Percentiles rank a stretch among this genome's conserved stretches.
phyloP scores from a whole-genome alignment of 2,113 vertebrate species.

The Pagrus major region DNA sequence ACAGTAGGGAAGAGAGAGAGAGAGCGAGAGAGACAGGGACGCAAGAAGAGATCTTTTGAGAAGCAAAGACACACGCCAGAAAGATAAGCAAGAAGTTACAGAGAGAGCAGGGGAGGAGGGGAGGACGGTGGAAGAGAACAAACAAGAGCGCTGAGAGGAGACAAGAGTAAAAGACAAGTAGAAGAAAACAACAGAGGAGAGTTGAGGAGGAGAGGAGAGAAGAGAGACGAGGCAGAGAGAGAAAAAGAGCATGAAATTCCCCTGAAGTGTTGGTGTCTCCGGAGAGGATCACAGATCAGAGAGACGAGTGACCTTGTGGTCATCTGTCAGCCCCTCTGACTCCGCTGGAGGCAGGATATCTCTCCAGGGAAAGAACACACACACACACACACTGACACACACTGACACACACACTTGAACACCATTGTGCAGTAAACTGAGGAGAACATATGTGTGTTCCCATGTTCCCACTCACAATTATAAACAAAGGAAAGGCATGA shows the following conservation, averaged over 20 bases:
- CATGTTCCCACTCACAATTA: conserved; percentile 29
- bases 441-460: conserved; percentile 31
- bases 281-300: conserved; percentile 66
- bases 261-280: conserved; percentile 52
- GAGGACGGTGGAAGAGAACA: conserved; percentile 1
- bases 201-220: conserved; percentile 13
- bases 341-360: conserved; percentile 55
- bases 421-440: conserved; percentile 1
- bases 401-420: conserved; percentile 16
- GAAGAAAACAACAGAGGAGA: neutral
- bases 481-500: conserved; percentile 22
- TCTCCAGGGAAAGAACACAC: conserved; percentile 52
- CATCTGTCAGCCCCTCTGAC: conserved; percentile 67
- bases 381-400: conserved; percentile 21
- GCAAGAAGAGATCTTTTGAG: neutral
- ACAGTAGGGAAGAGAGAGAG: conserved; percentile 13
- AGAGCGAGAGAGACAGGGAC: neutral
- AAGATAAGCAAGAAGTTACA: conserved; percentile 2
- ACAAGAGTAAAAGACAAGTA: neutral
- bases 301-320: conserved; percentile 69
- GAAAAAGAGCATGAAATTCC: conserved; percentile 42
- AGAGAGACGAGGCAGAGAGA: neutral
- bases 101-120: neutral
- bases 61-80: conserved; percentile 7
- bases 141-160: neutral